Base-by-base conservation (phyloP, 2,888 invertebrate genomes). In the Melanostoma scalare region DNA sequence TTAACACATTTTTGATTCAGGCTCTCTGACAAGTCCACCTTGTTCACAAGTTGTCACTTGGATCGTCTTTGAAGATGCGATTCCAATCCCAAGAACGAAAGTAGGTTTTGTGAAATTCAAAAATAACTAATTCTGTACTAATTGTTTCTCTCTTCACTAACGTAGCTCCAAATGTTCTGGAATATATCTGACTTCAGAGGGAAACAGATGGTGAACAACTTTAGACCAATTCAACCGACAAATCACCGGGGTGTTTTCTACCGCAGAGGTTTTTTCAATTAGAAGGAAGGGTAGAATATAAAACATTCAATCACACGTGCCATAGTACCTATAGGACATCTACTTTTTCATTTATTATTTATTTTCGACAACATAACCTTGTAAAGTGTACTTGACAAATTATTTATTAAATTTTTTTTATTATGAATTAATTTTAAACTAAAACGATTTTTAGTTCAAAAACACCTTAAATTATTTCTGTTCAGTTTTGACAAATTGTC, bases 21-120 rank as follows among this genome's bases (percentile, higher is more conserved):
- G 96, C 0, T 96, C 96, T 0, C 91, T 96, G 61, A 96, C 96
- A 4, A 95, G 96, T 0, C 96, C 96, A 1, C 92, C 88, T 1
- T 96, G 96, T 88, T 93, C 93, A 60, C 95, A 96, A 87, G 92
- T 92, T 0, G 95, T 96, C 42, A 92, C 93, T 4, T 96, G 96
- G 95, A 94, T 95, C 33, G 92, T 96, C 0, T 92, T 94, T 75
- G 52, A 86, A 4, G 75, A 86, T 10, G 74, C 87, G 1, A 30
- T 87, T 10, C 78, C 86, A 9, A 76, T 88, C 52, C 42, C 74
- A 4, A 53, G 40, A 0, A 0, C 33, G 5, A 6, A 65, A 5
- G 87, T 87, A 67, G 72, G 78, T 63, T 33, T 42, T 3, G 42
- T 1, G 2, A 30, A 36, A 31, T 9, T n/a, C 30, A 33, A n/a